Base-by-base conservation (phyloP, 2,888 invertebrate genomes). In the Drosophila trichaetosa region DNA sequence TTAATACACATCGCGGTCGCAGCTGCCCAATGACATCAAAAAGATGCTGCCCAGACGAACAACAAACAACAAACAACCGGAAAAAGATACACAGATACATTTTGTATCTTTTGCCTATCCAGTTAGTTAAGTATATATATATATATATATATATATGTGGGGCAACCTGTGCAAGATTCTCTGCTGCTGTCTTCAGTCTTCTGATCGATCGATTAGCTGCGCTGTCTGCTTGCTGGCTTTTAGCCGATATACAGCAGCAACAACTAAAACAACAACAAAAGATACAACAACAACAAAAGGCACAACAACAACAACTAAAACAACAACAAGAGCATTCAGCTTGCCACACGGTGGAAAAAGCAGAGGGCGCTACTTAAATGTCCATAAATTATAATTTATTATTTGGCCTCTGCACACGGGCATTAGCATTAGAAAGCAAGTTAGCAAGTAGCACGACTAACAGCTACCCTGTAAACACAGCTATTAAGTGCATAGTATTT, bases 381-480 rank as follows among this genome's bases (percentile, higher is more conserved):
- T 71, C 84, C 78, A 87, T 87, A 87, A 87, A 90, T 90, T 90
- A 88, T 90, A 90, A 90, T 89, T 87, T 87, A 90, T 90, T 81
- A 88, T 75, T 73, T 61, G 49, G 67, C 38, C 38, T 33, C 13
- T 49, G 40, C 58, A 53, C 51, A 52, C 40, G 40, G n/a, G 24
- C 52, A 54, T 46, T 8, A 18, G 10, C 10, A 48, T 24, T 71
- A 18, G 33, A 11, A 1, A 6, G 42, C 42, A 21, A 21, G 40
- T 40, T 40, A 2, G 40, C 40, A 0, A 7, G 1, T 10, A 2
- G n/a, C n/a, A n/a, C 21, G 46, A 21, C 46, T 16, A 4, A 0
- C 46, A 24, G 46, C 8, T 16, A 46, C 21, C 16, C 46, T 46
- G 16, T 13, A n/a, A 13, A 0, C 42, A 3, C 13, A 21, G 6